These are phyloP conservation scores for Gibbula magus DNA, from an alignment of 2,888 invertebrate species.

Conservation along the genomic window DNA sequence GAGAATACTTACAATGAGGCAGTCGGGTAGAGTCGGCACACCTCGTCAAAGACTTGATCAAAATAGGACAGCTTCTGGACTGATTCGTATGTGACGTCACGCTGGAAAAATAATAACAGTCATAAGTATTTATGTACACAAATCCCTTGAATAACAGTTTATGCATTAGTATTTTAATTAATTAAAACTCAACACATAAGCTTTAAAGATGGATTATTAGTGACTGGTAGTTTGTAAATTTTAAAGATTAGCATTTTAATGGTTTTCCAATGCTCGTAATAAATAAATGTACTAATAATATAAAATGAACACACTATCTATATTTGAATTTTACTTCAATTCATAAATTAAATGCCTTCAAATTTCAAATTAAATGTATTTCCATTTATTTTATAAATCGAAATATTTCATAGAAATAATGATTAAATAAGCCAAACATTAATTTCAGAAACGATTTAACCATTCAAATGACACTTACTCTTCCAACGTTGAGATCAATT, in stretches of 20 bases:
- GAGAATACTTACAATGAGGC: conserved; percentile 65
- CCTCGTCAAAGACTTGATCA: conserved; percentile 75
- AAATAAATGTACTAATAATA: no score
- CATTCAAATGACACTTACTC: conserved; percentile 34
- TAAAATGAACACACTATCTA: no score
- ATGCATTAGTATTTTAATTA: background rate
- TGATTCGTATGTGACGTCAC: conserved; percentile 68
- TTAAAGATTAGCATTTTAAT: background rate
- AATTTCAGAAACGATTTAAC: background rate
- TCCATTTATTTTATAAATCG: background rate
- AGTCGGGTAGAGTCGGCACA: conserved; percentile 75
- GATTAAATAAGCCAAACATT: background rate
- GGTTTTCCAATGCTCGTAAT: no score
- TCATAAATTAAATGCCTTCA: no score
- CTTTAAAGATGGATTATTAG: background rate
- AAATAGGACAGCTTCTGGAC: conserved; percentile 71
- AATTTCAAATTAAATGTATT: background rate
- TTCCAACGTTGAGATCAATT: conserved; percentile 66
- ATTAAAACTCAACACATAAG: background rate
- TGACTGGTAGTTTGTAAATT: no score
- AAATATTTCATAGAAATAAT: background rate
- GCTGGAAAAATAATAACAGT: conserved; percentile 34
- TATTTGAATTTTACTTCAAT: no score
- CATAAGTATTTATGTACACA: background rate
- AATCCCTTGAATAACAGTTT: background rate